These are phyloP conservation scores for Aldabrachelys gigantea DNA, from an alignment of 2,113 vertebrate species.

Conservation along the genomic window DNA sequence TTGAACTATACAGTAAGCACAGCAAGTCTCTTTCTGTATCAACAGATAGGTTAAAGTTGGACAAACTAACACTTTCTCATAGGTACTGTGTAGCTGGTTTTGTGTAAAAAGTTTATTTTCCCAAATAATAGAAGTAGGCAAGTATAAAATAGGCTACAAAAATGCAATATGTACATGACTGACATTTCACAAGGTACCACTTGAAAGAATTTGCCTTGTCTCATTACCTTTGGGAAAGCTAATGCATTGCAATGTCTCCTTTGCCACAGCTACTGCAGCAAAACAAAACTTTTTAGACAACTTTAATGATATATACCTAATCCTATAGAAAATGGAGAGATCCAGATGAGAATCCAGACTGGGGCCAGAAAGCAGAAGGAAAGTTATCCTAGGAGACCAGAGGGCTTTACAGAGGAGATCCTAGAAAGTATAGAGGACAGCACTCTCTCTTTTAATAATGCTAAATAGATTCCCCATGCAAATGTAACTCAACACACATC, in stretches of 20 bases:
- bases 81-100: fast-evolving
- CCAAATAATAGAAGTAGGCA: neutral
- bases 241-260: neutral
- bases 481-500: neutral
- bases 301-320: neutral
- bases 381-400: neutral
- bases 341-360: neutral
- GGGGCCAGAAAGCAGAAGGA: neutral
- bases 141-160: neutral
- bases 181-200: neutral
- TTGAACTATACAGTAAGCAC: slow-evolving; percentile 56
- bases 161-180: neutral
- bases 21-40: slow-evolving; percentile 42
- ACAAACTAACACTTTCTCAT: neutral
- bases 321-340: neutral
- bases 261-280: neutral
- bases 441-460: neutral
- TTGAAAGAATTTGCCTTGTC: neutral
- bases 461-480: neutral
- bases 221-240: neutral
- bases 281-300: no score
- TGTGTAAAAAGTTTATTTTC: neutral
- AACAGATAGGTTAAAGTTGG: slow-evolving; percentile 52
- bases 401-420: neutral
- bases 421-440: neutral